Conservation (phyloP, 92 coral and sea anemone species). For the Micromussa lordhowensis region DNA sequence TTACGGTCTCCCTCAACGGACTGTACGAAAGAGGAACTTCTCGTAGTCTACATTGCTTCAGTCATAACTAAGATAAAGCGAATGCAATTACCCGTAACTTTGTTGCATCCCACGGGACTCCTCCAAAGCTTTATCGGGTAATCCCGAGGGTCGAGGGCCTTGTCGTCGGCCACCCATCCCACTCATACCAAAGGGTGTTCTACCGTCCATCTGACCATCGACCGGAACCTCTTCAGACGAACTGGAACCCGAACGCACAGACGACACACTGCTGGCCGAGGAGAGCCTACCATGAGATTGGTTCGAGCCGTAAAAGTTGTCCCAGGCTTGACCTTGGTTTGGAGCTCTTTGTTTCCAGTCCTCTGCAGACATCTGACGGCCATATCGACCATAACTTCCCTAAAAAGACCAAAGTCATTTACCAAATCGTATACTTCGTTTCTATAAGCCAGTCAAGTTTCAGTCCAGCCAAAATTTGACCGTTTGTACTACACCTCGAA, state of each 20-base stretch:
- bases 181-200: slow-evolving; percentile 56
- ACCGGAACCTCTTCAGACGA: slow-evolving; percentile 81
- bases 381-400: slow-evolving; percentile 69
- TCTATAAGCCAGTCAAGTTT: neutral
- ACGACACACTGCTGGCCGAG: slow-evolving; percentile 69
- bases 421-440: neutral
- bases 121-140: slow-evolving; percentile 60
- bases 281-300: slow-evolving; percentile 61
- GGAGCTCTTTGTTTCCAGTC: slow-evolving; percentile 81
- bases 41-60: too few species aligned
- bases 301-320: slow-evolving; percentile 57
- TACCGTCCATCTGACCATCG: slow-evolving; percentile 68
- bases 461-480: neutral
- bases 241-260: slow-evolving; percentile 81
- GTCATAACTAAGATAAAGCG: neutral
- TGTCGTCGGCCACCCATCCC: slow-evolving; percentile 61
- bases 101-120: slow-evolving; percentile 63
- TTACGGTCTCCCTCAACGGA: too few species aligned
- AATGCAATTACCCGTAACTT: slow-evolving; percentile 54
- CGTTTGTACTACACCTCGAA: neutral
- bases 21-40: too few species aligned
- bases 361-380: slow-evolving; percentile 77
- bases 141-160: slow-evolving; percentile 62
- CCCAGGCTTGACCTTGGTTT: slow-evolving; percentile 65
- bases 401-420: neutral